phyloP scores from a whole-genome alignment of 1,140 invertebrate genomes.

The Augochlora pura region DNA sequence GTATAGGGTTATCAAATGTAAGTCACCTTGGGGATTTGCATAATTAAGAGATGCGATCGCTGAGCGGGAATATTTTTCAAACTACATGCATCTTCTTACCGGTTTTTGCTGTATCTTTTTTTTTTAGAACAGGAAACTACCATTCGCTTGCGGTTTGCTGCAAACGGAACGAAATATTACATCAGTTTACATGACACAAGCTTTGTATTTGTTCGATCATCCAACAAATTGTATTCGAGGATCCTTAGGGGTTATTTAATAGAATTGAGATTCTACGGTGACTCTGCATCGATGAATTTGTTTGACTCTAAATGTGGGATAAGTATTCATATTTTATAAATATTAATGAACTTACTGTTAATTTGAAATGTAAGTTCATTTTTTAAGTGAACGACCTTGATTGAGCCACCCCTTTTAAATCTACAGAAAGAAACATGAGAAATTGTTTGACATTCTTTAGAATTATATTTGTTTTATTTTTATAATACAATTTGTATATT shows the following conservation, averaged over 20 bases:
- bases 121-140: slow-evolving; percentile 5
- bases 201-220: not conserved
- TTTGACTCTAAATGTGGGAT: too few relatives aligned
- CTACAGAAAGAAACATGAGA: too few relatives aligned
- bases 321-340: too few relatives aligned
- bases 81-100: not conserved
- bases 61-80: slow-evolving; percentile 5
- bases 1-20: not conserved
- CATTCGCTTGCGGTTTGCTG: not conserved
- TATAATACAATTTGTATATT: too few relatives aligned
- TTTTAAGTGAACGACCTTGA: too few relatives aligned
- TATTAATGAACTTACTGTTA: too few relatives aligned
- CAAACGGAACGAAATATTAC: slow-evolving; percentile 16
- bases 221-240: not conserved
- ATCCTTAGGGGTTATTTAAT: not conserved
- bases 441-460: too few relatives aligned
- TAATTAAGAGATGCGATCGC: not conserved
- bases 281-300: too few relatives aligned
- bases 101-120: slow-evolving; percentile 8
- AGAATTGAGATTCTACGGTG: too few relatives aligned
- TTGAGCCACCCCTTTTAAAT: too few relatives aligned
- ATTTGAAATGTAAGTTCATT: too few relatives aligned
- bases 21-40: slow-evolving; percentile 4
- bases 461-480: too few relatives aligned
- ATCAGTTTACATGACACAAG: not conserved